Evolutionary conservation across 1,140 invertebrate species (phyloP).

Genomic region (Pygmarrhopalites habei): DNA sequence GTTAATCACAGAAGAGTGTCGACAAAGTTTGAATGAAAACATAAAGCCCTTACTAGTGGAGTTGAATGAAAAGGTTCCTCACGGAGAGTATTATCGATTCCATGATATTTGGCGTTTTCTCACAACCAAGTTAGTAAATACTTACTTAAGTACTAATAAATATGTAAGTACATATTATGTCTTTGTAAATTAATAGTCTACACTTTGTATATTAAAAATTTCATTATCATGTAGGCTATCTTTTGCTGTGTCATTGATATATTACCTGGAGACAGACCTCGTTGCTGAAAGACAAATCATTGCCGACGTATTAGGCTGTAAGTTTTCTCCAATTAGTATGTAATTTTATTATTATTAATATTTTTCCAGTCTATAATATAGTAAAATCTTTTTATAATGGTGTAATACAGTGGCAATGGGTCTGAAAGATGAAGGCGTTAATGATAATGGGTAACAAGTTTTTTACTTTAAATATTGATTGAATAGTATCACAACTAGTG

Average conservation of each 20-base stretch:
- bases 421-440: too few species aligned
- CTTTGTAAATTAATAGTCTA: too few species aligned
- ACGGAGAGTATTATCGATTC: slow-evolving; percentile 68
- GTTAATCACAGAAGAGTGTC: slow-evolving; percentile 40
- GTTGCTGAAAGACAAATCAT: slow-evolving; percentile 65
- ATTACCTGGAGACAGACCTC: slow-evolving; percentile 70
- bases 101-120: slow-evolving; percentile 79
- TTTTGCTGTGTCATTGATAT: slow-evolving; percentile 65
- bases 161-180: too few species aligned
- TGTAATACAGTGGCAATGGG: slow-evolving; percentile 51
- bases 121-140: slow-evolving; percentile 69
- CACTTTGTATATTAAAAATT: too few species aligned
- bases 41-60: slow-evolving; percentile 53
- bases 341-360: slow-evolving; percentile 35
- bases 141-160: too few species aligned
- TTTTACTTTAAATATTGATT: too few species aligned
- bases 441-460: too few species aligned
- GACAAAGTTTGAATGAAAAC: slow-evolving; percentile 50
- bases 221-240: slow-evolving; percentile 50
- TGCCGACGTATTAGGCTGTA: slow-evolving; percentile 71
- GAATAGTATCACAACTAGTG: too few species aligned
- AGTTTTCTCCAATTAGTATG: too few species aligned
- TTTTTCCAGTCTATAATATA: slow-evolving; percentile 20
- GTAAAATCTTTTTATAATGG: slow-evolving; percentile 26
- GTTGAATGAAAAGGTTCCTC: slow-evolving; percentile 54